Base-by-base conservation (phyloP, 2,888 invertebrate genomes). In the Aphodius sticticus region DNA sequence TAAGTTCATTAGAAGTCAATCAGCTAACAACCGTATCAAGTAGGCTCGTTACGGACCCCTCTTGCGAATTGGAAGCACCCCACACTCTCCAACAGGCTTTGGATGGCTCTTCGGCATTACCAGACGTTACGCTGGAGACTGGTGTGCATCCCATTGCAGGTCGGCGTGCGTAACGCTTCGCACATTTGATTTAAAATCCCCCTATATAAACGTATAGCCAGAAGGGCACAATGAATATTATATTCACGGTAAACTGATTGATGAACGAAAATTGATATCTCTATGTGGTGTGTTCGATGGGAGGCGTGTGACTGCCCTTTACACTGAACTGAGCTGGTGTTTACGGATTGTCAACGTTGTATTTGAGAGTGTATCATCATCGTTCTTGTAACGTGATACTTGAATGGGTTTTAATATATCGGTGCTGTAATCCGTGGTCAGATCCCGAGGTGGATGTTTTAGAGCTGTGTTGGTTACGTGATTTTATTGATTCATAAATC, bases 1-100 rank as follows among this genome's bases (percentile, higher is more conserved):
- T 88, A 89, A 89, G 88, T 89, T 89, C 88, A 89, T 89, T 89
- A 88, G 86, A 88, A 88, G 88, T 88, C 88, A 88, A 88, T 89
- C 88, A 87, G 86, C 86, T 87, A 87, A 87, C 87, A 86, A 83
- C 84, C 84, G 85, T 84, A 86, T 86, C 86, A 86, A 87, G 84
- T 84, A 84, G 79, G 80, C 82, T 83, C 81, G 82, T 81, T 81
- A 80, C 79, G 74, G 74, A 76, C 80, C 81, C 78, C 76, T 79
- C 77, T 79, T 74, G 53, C 77, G 74, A 74, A 78, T 79, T 26
- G 76, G 35, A 7, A 16, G 74, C 69, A 69, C 74, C 75, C 79
- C 53, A 53, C 12, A 53, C 53, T 53, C 12, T 53, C 53, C 53
- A 53, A 5, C 53, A 12, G 7, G 12, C 53, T 53, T 12, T 53